Percentiles rank a stretch among this genome's conserved stretches.
These are phyloP conservation scores for Chionomys nivalis DNA, from an alignment of 2,113 vertebrate species.

Conservation along the genomic window DNA sequence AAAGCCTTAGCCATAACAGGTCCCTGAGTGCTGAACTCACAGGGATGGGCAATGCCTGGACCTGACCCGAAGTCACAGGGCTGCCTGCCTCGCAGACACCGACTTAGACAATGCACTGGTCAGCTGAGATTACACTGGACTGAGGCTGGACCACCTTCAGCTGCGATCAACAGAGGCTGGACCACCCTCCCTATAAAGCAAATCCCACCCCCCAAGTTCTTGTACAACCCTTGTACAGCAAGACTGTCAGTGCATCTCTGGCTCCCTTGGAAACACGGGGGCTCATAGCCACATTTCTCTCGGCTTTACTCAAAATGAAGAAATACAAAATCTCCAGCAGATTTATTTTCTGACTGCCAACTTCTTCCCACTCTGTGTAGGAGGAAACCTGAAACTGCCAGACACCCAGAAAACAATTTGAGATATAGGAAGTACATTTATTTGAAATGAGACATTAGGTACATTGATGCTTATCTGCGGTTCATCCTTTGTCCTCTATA, in stretches of 20 bases:
- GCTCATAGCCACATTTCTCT: not conserved
- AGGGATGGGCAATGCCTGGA: not conserved
- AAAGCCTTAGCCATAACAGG: not conserved
- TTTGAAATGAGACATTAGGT: not conserved
- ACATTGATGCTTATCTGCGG: not conserved
- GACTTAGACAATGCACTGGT: not conserved
- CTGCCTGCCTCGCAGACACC: not conserved
- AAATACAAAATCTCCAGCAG: not conserved
- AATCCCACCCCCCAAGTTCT: not conserved
- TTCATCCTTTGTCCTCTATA: not conserved
- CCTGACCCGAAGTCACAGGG: not conserved
- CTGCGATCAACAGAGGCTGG: not conserved
- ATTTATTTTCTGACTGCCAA: not conserved
- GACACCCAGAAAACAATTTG: not conserved
- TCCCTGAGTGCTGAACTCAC: no score
- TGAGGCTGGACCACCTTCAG: not conserved
- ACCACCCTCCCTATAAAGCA: rapidly evolving
- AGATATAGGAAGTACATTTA: not conserved
- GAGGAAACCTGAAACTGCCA: not conserved
- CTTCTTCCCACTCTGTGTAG: not conserved
- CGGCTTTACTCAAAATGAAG: not conserved
- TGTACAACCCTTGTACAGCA: not conserved
- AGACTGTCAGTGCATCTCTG: not conserved
- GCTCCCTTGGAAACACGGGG: not conserved
- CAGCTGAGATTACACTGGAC: not conserved